A percentile compares a stretch with the other conserved stretches of the same genome.
phyloP scores from a whole-genome alignment of 2,888 invertebrate genomes.

The Galeruca laticollis region DNA sequence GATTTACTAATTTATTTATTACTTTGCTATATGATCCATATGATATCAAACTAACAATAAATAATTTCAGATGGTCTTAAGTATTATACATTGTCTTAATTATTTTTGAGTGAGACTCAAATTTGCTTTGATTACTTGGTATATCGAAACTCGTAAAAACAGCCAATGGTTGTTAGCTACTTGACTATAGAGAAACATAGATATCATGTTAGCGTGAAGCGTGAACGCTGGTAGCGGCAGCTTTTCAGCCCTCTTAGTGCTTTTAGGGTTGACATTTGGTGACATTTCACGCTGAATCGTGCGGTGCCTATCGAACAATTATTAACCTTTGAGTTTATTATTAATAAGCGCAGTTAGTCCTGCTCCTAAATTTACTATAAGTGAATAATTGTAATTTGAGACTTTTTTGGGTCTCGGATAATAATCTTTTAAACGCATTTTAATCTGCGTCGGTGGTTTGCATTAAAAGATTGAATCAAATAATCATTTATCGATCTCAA shows the following conservation, averaged over 20 bases:
- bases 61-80: no score
- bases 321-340: constrained; percentile 51
- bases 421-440: not conserved
- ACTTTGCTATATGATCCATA: no score
- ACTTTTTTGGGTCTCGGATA: not conserved
- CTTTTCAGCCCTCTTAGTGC: constrained; percentile 44
- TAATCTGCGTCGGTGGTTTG: not conserved
- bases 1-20: no score
- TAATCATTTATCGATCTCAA: no score
- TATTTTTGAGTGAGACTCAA: no score
- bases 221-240: constrained; percentile 38
- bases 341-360: constrained; percentile 24
- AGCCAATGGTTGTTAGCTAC: not conserved
- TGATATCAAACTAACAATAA: no score
- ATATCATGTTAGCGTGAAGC: constrained; percentile 40
- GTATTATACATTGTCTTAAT: no score
- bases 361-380: not conserved
- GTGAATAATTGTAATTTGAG: constrained; percentile 18
- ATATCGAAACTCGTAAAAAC: no score
- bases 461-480: no score
- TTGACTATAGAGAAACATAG: constrained; percentile 27
- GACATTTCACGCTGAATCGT: constrained; percentile 53
- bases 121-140: no score
- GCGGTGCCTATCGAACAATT: constrained; percentile 53
- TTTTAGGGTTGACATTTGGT: constrained; percentile 50